phyloP scores from a whole-genome alignment of 2,888 invertebrate species.

The Zeuzera pyrina region DNA sequence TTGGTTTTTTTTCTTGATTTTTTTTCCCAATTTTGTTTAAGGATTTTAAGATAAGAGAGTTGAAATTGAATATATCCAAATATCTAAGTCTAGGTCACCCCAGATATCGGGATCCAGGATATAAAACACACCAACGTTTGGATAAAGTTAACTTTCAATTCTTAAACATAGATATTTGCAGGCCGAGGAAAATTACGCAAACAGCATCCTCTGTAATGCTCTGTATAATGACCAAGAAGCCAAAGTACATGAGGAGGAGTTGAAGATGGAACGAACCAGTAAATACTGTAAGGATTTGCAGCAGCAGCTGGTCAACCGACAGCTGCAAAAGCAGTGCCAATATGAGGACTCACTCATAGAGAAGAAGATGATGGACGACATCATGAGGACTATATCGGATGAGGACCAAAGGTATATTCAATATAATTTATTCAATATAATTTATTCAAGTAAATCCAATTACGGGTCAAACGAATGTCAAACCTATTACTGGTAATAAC shows the following conservation, averaged over 20 bases:
- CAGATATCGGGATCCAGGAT: too few relatives aligned
- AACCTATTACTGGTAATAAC: too few relatives aligned
- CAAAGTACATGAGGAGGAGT: slow-evolving; percentile 29
- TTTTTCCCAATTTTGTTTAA: too few relatives aligned
- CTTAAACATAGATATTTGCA: too few relatives aligned
- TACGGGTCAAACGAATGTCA: neutral
- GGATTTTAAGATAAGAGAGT: too few relatives aligned
- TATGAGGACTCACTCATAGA: slow-evolving; percentile 74
- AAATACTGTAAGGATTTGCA: slow-evolving; percentile 69
- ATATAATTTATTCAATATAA: neutral
- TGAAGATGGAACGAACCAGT: slow-evolving; percentile 28
- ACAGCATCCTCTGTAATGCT: slow-evolving; percentile 40
- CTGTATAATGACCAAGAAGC: slow-evolving; percentile 49
- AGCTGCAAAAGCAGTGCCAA: slow-evolving; percentile 59
- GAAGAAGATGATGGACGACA: slow-evolving; percentile 75
- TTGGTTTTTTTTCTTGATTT: too few relatives aligned
- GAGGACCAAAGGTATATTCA: slow-evolving; percentile 70
- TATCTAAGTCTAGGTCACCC: too few relatives aligned
- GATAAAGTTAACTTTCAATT: too few relatives aligned
- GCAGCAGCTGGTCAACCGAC: slow-evolving; percentile 70
- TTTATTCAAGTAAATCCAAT: neutral
- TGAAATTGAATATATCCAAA: too few relatives aligned
- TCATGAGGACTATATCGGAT: slow-evolving; percentile 72
- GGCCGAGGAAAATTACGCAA: slow-evolving; percentile 46
- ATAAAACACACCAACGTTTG: too few relatives aligned